Evolutionary conservation across 2,888 invertebrate species (phyloP), one percentile per base, ranked within the genome.

Genomic region (Capitulum mitella): DNA sequence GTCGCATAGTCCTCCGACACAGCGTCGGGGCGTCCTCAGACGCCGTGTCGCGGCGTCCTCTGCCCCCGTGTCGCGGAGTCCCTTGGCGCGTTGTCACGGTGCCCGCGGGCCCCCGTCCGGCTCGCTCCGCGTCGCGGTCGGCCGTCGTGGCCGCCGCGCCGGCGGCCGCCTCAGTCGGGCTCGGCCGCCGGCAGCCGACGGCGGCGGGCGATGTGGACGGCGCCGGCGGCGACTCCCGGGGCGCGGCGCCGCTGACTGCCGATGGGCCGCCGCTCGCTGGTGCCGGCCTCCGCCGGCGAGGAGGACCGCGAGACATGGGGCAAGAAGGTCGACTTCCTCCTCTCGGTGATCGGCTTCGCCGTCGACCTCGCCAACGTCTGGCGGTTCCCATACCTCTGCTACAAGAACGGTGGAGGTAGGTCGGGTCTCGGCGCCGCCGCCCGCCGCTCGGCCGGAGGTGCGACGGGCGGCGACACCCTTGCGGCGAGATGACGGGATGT

Each of bases 301-400:
- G 40, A 74, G 26, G 90, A 91, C 84, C 90, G 93, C 83, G 95
- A 95, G 88, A 94, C 93, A 83, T 95, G 95, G 95, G 92, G 93
- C 87, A 95, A 95, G 88, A 97, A 97, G 88, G 94, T 95, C 80
- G 97, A 97, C 89, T 97, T 97, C 88, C 90, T 97, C 84, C 91
- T 97, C 83, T 96, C 96, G 79, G 97, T 97, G 86, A 96, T 97
- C 88, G 97, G 97, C 84, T 97, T 97, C 87, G 97, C 97, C 82
- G 97, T 97, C 84, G 97, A 97, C 88, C 90, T 98, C 84, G 97
- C 97, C 85, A 97, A 97, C 87, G 97, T 98, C 81, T 97, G 97
- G 97, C 90, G 96, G 86, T 96, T 81, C 78, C 81, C 81, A 19
- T 81, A 81, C 61, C 81, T 81, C 64, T 81, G 81, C 78, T 81